Percentiles rank a stretch among this genome's conserved stretches.
Conservation (phyloP, 2,113 vertebrate species). For the Pogona vitticeps region DNA sequence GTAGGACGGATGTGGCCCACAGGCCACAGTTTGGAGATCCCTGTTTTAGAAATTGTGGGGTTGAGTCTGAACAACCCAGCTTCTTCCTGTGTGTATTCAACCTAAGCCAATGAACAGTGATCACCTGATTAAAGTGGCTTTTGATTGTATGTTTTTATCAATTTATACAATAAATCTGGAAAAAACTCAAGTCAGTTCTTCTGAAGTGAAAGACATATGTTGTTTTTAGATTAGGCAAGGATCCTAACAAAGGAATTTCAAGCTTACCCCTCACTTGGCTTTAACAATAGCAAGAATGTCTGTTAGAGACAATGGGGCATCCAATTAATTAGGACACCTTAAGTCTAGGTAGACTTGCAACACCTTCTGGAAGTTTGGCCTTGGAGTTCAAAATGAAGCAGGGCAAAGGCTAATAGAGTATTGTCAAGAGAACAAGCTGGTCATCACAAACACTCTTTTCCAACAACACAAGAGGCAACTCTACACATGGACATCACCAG, state of each 20-base stretch:
- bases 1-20: too few species aligned
- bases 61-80: fast-evolving
- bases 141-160: neutral
- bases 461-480: too few species aligned
- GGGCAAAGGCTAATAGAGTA: too few species aligned
- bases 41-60: neutral
- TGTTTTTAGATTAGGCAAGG: neutral
- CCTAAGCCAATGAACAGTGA: neutral
- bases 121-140: neutral
- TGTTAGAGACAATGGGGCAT: neutral
- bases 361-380: too few species aligned
- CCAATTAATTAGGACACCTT: neutral
- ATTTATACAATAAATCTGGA: neutral
- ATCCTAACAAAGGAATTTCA: neutral
- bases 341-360: neutral
- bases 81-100: neutral
- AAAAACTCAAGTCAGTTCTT: neutral
- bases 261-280: neutral
- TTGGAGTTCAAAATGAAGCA: too few species aligned
- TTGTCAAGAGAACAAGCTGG: too few species aligned
- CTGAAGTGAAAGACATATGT: neutral
- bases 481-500: too few species aligned
- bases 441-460: too few species aligned
- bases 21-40: too few species aligned
- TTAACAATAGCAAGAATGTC: neutral